Percentiles rank a stretch among this genome's conserved stretches.
These are phyloP conservation scores for Stenchaetothrips biformis DNA, from an alignment of 2,888 invertebrate genomes.

Conservation along the genomic window DNA sequence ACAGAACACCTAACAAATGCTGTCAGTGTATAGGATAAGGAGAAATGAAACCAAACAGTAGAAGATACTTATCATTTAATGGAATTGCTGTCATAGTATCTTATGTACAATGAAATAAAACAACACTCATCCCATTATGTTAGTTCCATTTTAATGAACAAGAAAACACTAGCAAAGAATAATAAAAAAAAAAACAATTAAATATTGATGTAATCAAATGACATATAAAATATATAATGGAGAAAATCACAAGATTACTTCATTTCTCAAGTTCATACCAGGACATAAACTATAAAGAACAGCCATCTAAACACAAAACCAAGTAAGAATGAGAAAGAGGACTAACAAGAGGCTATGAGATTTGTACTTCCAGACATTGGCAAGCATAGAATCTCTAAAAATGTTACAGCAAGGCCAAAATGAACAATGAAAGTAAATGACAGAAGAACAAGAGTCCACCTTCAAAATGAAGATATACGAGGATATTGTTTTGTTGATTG, in stretches of 20 bases:
- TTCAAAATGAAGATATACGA: too few species aligned
- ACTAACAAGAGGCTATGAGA: neutral
- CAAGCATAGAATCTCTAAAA: neutral
- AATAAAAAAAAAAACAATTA: conserved; percentile 6
- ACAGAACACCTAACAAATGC: too few species aligned
- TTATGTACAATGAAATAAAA: conserved; percentile 22
- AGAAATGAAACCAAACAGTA: neutral
- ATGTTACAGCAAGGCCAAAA: too few species aligned
- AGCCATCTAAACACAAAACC: conserved; percentile 10
- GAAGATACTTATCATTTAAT: conserved; percentile 18
- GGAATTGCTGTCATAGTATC: conserved; percentile 21
- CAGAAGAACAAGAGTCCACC: too few species aligned
- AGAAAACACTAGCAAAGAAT: conserved; percentile 19
- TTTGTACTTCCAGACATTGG: neutral
- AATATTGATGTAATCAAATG: conserved; percentile 19
- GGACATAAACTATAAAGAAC: conserved; percentile 9
- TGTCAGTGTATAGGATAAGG: too few species aligned
- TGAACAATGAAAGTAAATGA: too few species aligned
- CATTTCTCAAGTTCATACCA: conserved; percentile 21
- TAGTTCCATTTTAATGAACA: conserved; percentile 16
- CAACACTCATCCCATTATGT: conserved; percentile 17
- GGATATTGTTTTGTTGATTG: too few species aligned
- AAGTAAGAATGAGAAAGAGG: neutral
- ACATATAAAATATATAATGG: conserved; percentile 25
- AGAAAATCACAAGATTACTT: conserved; percentile 22